phyloP scores from a whole-genome alignment of 1,140 invertebrate genomes.

The Arion vulgaris region DNA sequence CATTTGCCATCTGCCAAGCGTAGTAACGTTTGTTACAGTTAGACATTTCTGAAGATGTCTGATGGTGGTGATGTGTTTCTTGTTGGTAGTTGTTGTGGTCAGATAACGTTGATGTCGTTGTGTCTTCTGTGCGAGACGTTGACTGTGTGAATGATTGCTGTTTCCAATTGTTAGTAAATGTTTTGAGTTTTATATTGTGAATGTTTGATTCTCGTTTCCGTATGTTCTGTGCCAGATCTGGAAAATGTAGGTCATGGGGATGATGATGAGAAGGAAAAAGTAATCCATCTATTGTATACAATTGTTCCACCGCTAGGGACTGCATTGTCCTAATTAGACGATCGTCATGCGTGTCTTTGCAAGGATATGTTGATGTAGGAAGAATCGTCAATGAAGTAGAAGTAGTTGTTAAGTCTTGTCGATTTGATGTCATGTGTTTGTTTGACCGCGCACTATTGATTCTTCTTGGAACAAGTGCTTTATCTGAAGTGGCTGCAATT shows the following conservation, averaged over 20 bases:
- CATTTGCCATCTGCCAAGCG: conserved; percentile 51
- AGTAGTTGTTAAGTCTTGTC: background rate
- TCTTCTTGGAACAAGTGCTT: background rate
- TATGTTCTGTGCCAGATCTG: background rate
- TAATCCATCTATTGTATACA: conserved; percentile 25
- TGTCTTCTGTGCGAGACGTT: background rate
- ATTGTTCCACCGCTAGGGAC: conserved; percentile 15
- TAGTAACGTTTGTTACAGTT: conserved; percentile 20
- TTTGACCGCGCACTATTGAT: background rate
- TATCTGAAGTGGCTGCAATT: background rate
- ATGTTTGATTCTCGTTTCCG: background rate
- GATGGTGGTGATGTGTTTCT: background rate
- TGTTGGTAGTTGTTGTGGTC: background rate
- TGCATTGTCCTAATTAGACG: conserved; percentile 18
- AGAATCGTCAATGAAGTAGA: conserved; percentile 20
- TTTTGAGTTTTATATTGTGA: no score
- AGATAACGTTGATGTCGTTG: background rate
- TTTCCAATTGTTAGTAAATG: background rate
- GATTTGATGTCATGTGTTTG: background rate
- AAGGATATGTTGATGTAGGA: background rate
- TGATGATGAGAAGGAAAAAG: conserved; percentile 24
- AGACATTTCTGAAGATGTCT: background rate
- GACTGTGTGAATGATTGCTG: background rate
- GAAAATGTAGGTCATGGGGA: conserved; percentile 5
- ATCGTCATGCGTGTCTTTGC: background rate